Percentiles rank a stretch among this genome's conserved stretches.
phyloP scores from a whole-genome alignment of 2,797 vertebrate genomes.

The Gymnoscopelus braueri region DNA sequence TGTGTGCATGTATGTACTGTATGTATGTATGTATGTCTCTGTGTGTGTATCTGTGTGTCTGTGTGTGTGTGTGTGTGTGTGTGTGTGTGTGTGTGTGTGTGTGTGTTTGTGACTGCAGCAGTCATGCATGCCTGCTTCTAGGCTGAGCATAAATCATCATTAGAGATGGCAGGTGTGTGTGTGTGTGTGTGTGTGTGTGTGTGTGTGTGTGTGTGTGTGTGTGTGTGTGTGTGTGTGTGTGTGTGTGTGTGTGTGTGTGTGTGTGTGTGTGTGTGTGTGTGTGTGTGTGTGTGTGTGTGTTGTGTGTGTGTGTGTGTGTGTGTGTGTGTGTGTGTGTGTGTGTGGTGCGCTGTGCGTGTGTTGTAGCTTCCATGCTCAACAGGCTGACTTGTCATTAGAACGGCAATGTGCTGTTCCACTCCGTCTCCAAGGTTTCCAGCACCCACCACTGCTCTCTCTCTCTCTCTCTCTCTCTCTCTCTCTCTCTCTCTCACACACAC shows the following conservation, averaged over 20 bases:
- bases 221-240: constrained; percentile 29
- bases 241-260: constrained; percentile 17
- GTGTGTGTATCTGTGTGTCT: constrained; percentile 37
- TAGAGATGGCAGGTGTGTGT: constrained; percentile 68
- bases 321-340: neutral
- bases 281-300: neutral
- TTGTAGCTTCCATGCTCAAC: constrained; percentile 68
- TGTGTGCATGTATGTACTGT: constrained; percentile 6
- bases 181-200: constrained; percentile 31
- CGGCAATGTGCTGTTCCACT: constrained; percentile 53
- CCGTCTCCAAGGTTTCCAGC: constrained; percentile 57
- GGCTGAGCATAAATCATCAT: constrained; percentile 80
- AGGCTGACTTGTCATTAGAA: constrained; percentile 63
- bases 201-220: constrained; percentile 34
- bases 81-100: constrained; percentile 51
- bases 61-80: constrained; percentile 36
- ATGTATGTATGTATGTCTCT: constrained; percentile 35
- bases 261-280: constrained; percentile 7
- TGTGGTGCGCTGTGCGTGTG: constrained; percentile 23
- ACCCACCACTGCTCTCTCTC: constrained; percentile 34
- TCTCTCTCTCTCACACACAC: no score
- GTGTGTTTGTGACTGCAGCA: constrained; percentile 73
- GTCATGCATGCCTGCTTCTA: constrained; percentile 72
- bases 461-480: neutral
- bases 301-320: constrained; percentile 24